A percentile compares a stretch with the other conserved stretches of the same genome.
These are phyloP conservation scores for Dicyrtomina minuta DNA, from an alignment of 2,888 invertebrate genomes.

Conservation along the genomic window DNA sequence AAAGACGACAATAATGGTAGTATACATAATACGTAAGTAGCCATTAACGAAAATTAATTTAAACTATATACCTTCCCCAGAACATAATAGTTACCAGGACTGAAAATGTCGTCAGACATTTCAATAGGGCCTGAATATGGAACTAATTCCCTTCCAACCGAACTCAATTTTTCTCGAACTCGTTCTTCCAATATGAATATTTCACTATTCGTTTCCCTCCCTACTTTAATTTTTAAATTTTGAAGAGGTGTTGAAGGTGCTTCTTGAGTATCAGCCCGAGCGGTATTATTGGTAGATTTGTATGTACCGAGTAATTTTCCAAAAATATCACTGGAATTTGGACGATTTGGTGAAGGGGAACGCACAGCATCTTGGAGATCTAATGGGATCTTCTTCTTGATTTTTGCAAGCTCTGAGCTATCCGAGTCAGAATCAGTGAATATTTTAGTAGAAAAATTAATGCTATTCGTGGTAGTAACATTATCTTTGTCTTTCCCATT, in stretches of 20 bases:
- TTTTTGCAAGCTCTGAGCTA: conserved; percentile 1
- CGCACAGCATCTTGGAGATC: conserved; percentile 30
- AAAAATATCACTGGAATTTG: conserved; percentile 15
- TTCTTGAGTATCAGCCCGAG: background rate
- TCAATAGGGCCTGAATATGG: conserved; percentile 25
- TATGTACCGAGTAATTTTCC: conserved; percentile 7
- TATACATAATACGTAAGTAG: too few species aligned
- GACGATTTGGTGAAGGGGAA: conserved; percentile 29
- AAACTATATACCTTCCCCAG: conserved; percentile 27
- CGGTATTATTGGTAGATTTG: conserved; percentile 8
- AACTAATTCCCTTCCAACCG: conserved; percentile 18
- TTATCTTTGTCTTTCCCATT: background rate
- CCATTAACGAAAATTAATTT: too few species aligned
- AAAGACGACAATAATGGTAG: too few species aligned
- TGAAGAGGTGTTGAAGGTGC: conserved; percentile 1
- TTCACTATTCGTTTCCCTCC: background rate
- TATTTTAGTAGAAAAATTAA: background rate
- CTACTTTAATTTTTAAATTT: background rate
- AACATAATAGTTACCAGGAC: conserved; percentile 20
- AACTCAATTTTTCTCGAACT: conserved; percentile 15
- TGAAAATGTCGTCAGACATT: background rate
- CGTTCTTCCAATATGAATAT: conserved; percentile 7
- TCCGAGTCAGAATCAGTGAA: conserved; percentile 22
- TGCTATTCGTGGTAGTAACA: background rate
- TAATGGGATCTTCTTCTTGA: conserved; percentile 24